A percentile compares a stretch with the other conserved stretches of the same genome.
Evolutionary conservation across 92 coral and sea anemone species (phyloP).

Genomic region (Siderastrea radians): DNA sequence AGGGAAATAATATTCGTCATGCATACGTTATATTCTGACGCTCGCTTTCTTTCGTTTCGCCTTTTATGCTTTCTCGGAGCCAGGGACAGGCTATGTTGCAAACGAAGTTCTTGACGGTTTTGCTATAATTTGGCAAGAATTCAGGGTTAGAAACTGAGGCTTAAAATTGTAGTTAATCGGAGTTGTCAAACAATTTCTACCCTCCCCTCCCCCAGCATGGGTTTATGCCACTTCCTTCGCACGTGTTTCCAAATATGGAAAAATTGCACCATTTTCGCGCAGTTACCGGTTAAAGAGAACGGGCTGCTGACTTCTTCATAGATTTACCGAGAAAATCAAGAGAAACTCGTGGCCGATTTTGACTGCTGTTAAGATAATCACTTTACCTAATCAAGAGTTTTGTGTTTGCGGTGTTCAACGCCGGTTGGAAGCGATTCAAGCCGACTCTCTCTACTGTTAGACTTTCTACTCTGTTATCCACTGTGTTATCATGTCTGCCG

Average conservation of each 20-base stretch:
- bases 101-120: no score
- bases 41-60: no score
- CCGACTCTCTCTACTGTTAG: background rate
- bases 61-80: no score
- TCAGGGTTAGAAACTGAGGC: no score
- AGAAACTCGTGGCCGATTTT: background rate
- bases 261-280: conserved; percentile 96
- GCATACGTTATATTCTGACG: no score
- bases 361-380: background rate
- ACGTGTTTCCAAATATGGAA: conserved; percentile 96
- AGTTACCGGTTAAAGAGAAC: conserved; percentile 7
- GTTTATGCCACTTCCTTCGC: conserved; percentile 27
- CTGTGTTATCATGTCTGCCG: conserved; percentile 42
- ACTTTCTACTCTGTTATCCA: background rate
- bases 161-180: background rate
- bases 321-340: background rate
- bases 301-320: background rate
- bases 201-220: conserved; percentile 39
- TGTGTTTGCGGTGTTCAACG: background rate
- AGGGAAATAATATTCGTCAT: no score
- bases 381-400: background rate
- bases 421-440: background rate
- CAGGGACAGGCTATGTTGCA: no score
- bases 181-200: background rate
- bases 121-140: no score